Conservation (phyloP, 2,888 invertebrate species). For the Marronus borbonicus region DNA sequence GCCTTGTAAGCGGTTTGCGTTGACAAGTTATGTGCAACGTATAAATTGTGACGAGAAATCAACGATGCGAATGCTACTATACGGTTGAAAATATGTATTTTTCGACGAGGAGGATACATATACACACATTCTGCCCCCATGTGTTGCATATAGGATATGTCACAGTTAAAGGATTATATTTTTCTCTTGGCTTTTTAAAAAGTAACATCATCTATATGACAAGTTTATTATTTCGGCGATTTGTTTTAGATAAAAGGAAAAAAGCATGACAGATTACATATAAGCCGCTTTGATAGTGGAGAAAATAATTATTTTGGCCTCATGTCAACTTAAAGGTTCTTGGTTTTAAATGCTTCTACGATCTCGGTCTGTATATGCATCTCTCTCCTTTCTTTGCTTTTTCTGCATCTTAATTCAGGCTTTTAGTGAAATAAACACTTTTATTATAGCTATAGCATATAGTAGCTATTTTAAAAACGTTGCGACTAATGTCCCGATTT, state of each 20-base stretch:
- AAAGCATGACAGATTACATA: constrained; percentile 11
- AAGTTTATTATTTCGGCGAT: constrained; percentile 32
- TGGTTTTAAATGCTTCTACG: not conserved
- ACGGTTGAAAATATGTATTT: constrained; percentile 32
- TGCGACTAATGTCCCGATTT: too few relatives aligned
- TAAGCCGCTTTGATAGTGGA: constrained; percentile 23
- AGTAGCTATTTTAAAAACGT: too few relatives aligned
- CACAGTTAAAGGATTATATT: constrained; percentile 32
- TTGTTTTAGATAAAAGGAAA: constrained; percentile 34
- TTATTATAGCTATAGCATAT: not conserved
- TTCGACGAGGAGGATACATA: not conserved
- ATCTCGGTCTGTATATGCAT: not conserved
- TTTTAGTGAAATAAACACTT: not conserved
- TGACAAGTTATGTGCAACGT: constrained; percentile 33
- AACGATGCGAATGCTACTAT: constrained; percentile 19
- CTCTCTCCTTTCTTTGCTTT: not conserved
- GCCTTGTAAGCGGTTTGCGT: constrained; percentile 25
- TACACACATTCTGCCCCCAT: constrained; percentile 6
- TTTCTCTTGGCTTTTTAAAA: constrained; percentile 26
- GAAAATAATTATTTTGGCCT: constrained; percentile 36
- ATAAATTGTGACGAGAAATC: constrained; percentile 37
- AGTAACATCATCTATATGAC: constrained; percentile 16
- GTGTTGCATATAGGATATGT: constrained; percentile 11
- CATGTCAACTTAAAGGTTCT: constrained; percentile 21
- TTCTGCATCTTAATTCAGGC: not conserved